Percentiles rank a stretch among this genome's conserved stretches.
Conservation (phyloP, 2,113 vertebrate genomes). For the Australoheros scitulus region DNA sequence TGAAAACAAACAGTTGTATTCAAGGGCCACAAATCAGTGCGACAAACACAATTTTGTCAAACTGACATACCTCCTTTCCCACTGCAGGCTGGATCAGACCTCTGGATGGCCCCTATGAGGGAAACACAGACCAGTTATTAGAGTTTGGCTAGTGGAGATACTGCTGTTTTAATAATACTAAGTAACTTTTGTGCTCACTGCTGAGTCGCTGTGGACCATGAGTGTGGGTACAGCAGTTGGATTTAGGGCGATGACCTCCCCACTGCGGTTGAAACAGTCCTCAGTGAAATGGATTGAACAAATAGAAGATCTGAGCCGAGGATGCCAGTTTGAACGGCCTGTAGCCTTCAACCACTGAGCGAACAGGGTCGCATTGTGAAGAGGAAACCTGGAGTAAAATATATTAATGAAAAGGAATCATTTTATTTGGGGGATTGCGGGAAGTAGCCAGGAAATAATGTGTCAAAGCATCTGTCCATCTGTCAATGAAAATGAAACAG, state of each 20-base stretch:
- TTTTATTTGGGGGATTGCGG: neutral
- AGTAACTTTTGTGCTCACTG: conserved; percentile 15
- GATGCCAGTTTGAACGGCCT: conserved; percentile 65
- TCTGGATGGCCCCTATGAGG: neutral
- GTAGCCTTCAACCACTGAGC: conserved; percentile 66
- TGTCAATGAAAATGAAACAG: too few relatives aligned
- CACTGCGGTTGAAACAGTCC: conserved; percentile 63
- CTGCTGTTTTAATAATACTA: neutral
- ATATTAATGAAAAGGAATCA: neutral
- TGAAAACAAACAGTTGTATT: neutral
- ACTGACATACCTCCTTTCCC: conserved; percentile 9
- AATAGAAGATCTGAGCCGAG: conserved; percentile 64
- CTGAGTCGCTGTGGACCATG: conserved; percentile 39
- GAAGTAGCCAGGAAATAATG: neutral
- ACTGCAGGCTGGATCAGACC: neutral
- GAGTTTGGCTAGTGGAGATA: neutral
- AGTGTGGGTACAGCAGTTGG: conserved; percentile 65
- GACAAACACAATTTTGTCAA: neutral
- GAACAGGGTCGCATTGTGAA: conserved; percentile 42
- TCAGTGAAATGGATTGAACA: conserved; percentile 72
- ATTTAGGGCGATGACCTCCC: conserved; percentile 29
- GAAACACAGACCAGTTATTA: neutral
- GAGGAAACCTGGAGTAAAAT: conserved; percentile 62
- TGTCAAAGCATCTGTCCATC: neutral
- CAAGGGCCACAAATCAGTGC: neutral